A percentile compares a stretch with the other conserved stretches of the same genome.
Evolutionary conservation across 2,888 invertebrate species (phyloP).

Genomic region (Lacanobia wlatinum): DNA sequence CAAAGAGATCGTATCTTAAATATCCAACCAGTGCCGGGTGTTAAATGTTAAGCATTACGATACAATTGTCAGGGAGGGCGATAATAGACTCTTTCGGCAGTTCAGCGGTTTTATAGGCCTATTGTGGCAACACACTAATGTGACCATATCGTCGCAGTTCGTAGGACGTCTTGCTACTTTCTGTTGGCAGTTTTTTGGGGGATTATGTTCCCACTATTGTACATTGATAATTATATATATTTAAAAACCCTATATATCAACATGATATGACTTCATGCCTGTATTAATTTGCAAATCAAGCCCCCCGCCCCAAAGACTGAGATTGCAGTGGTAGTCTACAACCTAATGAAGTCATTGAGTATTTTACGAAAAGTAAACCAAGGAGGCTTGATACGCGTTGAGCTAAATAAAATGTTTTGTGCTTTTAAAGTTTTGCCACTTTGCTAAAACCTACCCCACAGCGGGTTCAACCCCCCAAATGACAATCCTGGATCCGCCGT

Average conservation of each 20-base stretch:
- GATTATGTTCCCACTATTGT: not conserved
- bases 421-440: too few relatives aligned
- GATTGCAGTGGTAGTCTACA: too few relatives aligned
- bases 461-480: too few relatives aligned
- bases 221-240: not conserved
- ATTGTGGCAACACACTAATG: constrained; percentile 45
- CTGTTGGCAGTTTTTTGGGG: not conserved
- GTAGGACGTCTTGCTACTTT: not conserved
- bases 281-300: too few relatives aligned
- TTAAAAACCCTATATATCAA: not conserved
- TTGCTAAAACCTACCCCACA: too few relatives aligned
- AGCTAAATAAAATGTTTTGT: too few relatives aligned
- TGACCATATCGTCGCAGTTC: constrained; percentile 16
- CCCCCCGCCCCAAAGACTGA: too few relatives aligned
- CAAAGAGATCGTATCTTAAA: constrained; percentile 39
- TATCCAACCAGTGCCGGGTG: constrained; percentile 23
- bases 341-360: too few relatives aligned
- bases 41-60: constrained; percentile 64
- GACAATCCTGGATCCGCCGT: too few relatives aligned
- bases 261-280: not conserved
- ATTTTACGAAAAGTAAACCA: too few relatives aligned
- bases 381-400: too few relatives aligned
- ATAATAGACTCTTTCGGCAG: constrained; percentile 65
- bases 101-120: constrained; percentile 62
- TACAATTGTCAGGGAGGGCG: constrained; percentile 61